Conservation (phyloP, 2,797 vertebrate species). For the Hypotaenidia philippensis region DNA sequence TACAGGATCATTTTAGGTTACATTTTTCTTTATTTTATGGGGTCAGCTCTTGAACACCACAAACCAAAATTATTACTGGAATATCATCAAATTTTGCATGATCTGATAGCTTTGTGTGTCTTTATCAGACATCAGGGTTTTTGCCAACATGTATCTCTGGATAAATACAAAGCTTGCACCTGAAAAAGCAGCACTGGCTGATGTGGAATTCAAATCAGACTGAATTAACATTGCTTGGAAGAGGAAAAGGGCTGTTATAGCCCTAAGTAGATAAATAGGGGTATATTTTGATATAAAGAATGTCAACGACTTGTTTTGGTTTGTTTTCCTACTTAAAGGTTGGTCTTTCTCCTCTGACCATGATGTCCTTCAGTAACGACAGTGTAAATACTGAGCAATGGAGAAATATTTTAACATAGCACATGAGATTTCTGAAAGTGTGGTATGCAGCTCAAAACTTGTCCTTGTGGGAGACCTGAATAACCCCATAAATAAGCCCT, state of each 20-base stretch:
- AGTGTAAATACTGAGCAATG: not conserved
- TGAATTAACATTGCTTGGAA: not conserved
- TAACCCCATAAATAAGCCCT: not conserved
- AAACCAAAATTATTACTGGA: not conserved
- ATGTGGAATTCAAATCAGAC: not conserved
- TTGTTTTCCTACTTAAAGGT: not conserved
- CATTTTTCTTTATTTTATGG: not conserved
- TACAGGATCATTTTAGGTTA: not conserved
- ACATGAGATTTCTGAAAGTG: not conserved
- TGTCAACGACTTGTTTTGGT: not conserved
- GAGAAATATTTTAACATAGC: not conserved
- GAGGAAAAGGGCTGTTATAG: not conserved
- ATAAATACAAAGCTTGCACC: slow-evolving; percentile 10
- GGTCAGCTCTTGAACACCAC: not conserved
- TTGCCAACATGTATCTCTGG: not conserved
- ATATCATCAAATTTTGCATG: not conserved
- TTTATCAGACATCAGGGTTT: not conserved
- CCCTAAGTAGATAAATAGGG: not conserved
- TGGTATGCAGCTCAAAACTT: not conserved
- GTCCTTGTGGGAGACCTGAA: not conserved
- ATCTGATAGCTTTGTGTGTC: not conserved
- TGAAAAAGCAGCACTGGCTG: slow-evolving; percentile 25
- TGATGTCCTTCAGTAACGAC: not conserved
- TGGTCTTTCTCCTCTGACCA: not conserved
- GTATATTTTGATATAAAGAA: not conserved